These are phyloP conservation scores for Stictonetta naevosa DNA, from an alignment of 2,113 vertebrate species.

Conservation along the genomic window DNA sequence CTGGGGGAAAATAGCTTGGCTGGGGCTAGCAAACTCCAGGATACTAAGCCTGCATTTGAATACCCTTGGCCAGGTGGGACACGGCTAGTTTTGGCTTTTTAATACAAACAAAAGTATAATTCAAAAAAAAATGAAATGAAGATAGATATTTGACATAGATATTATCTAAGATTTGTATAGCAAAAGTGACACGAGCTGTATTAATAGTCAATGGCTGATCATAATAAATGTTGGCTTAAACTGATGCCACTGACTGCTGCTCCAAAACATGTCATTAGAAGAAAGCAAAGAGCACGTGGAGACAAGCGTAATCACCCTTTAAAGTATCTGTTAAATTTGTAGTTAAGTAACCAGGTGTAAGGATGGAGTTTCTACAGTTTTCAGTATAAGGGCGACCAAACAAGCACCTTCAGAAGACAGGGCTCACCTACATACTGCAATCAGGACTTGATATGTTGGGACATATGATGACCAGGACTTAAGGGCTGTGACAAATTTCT, in stretches of 20 bases:
- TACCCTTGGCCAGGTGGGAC: background rate
- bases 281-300: background rate
- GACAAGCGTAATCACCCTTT: background rate
- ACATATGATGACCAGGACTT: fast-evolving
- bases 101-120: background rate
- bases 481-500: background rate
- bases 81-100: background rate
- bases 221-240: background rate
- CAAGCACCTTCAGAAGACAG: background rate
- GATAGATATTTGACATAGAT: background rate
- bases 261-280: background rate
- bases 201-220: background rate
- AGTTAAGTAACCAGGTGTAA: background rate
- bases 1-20: background rate
- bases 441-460: background rate
- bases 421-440: background rate
- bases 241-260: background rate
- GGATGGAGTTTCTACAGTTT: background rate
- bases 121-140: background rate
- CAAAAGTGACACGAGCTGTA: background rate
- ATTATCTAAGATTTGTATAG: background rate
- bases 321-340: background rate
- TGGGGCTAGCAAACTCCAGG: background rate
- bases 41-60: background rate
- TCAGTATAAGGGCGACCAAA: background rate